A percentile compares a stretch with the other conserved stretches of the same genome.
Conservation (phyloP, 2,113 vertebrate genomes). For the Ellobius talpinus region DNA sequence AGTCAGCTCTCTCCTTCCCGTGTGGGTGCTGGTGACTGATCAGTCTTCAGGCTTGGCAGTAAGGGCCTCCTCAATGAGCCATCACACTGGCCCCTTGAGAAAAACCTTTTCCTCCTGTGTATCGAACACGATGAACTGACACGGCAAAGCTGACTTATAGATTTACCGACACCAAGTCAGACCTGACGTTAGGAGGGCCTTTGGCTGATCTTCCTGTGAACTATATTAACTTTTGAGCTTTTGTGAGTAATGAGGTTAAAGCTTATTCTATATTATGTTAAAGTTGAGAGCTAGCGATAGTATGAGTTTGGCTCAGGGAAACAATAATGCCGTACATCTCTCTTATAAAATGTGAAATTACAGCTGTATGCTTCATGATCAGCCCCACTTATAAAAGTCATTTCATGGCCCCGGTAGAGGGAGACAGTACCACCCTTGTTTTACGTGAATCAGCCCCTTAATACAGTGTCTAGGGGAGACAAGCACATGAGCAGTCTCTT, state of each 20-base stretch:
- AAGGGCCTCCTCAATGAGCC: not conserved
- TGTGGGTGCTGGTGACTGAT: not conserved
- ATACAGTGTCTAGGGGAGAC: not conserved
- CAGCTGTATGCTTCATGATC: not conserved
- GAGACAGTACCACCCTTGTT: not conserved
- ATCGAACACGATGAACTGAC: not conserved
- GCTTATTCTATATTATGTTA: not conserved
- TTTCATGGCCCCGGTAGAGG: fast-evolving
- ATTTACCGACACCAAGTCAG: not conserved
- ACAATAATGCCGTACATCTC: not conserved
- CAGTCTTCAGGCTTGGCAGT: not conserved
- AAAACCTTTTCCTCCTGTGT: not conserved
- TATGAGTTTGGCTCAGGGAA: constrained; percentile 8
- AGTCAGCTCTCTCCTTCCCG: not conserved
- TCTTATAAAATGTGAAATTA: constrained; percentile 17
- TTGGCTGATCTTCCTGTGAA: not conserved
- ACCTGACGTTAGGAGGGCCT: not conserved
- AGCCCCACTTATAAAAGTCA: not conserved
- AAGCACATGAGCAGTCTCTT: not conserved
- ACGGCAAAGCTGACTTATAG: not conserved
- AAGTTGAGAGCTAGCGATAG: constrained; percentile 20
- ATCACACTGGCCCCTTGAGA: not conserved
- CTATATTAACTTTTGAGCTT: not conserved
- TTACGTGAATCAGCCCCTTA: not conserved
- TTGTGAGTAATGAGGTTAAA: not conserved